A percentile compares a stretch with the other conserved stretches of the same genome.
Evolutionary conservation across 2,797 vertebrate genomes (phyloP).

Genomic region (Scarus forsteni): DNA sequence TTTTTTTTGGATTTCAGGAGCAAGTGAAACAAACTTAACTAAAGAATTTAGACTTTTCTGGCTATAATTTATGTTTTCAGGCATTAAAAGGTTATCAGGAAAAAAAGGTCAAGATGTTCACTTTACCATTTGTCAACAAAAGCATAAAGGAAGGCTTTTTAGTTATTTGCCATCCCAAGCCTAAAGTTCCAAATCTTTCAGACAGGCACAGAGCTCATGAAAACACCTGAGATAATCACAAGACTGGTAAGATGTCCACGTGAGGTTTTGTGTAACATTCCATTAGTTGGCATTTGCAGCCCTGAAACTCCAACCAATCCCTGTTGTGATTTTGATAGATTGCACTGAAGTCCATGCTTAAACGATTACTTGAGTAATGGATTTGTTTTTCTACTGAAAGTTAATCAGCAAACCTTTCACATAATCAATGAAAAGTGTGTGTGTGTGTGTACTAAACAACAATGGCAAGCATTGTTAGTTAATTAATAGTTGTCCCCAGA

Average conservation of each 20-base stretch:
- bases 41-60: no score
- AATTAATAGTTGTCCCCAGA: not conserved
- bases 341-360: not conserved
- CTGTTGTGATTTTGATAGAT: not conserved
- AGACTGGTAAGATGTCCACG: constrained; percentile 25
- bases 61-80: no score
- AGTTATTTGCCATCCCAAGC: no score
- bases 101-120: no score
- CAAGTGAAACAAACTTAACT: no score
- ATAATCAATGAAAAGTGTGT: not conserved
- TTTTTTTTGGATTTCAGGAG: no score
- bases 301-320: constrained; percentile 6
- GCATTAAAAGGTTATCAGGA: no score
- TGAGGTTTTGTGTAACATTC: constrained; percentile 26
- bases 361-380: not conserved
- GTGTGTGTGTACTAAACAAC: not conserved
- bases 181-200: not conserved
- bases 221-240: constrained; percentile 13
- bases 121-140: no score
- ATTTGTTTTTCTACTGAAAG: not conserved
- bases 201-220: not conserved
- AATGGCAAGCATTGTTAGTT: not conserved
- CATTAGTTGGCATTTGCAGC: constrained; percentile 1
- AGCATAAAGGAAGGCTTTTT: no score
- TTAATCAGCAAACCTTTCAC: constrained; percentile 9